Conservation (phyloP, 2,113 vertebrate genomes). For the Colinus virginianus region DNA sequence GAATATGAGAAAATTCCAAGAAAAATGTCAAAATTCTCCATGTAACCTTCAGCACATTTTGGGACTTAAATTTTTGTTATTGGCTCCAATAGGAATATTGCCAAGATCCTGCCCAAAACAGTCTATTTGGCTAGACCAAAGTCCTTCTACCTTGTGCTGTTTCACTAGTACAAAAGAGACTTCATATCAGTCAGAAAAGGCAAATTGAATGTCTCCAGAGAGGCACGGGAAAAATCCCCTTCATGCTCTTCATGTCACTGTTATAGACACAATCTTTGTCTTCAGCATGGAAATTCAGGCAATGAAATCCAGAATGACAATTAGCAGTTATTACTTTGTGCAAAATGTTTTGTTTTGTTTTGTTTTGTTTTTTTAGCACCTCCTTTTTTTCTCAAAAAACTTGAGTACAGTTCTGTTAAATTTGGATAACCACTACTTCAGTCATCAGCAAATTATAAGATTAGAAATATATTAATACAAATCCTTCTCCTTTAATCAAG, state of each 20-base stretch:
- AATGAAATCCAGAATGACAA: background rate
- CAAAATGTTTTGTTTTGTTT: background rate
- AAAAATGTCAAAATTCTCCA: background rate
- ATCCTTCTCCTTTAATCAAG: background rate
- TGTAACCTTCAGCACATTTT: background rate
- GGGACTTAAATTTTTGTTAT: background rate
- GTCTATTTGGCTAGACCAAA: background rate
- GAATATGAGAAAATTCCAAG: background rate
- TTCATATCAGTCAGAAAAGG: background rate
- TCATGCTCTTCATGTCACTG: background rate
- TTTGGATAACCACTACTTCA: background rate
- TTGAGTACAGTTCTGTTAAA: background rate
- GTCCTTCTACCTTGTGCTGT: background rate
- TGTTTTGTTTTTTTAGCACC: background rate
- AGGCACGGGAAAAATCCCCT: background rate
- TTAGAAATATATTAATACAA: background rate
- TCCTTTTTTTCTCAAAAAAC: background rate
- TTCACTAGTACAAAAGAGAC: background rate
- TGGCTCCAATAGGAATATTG: background rate
- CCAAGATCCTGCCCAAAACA: background rate
- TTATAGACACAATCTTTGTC: background rate
- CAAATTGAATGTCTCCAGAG: background rate
- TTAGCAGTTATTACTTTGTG: background rate
- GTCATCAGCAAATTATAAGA: background rate
- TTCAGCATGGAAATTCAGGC: background rate